Base-by-base conservation (phyloP, 2,113 vertebrate species). In the Spea bombifrons region DNA sequence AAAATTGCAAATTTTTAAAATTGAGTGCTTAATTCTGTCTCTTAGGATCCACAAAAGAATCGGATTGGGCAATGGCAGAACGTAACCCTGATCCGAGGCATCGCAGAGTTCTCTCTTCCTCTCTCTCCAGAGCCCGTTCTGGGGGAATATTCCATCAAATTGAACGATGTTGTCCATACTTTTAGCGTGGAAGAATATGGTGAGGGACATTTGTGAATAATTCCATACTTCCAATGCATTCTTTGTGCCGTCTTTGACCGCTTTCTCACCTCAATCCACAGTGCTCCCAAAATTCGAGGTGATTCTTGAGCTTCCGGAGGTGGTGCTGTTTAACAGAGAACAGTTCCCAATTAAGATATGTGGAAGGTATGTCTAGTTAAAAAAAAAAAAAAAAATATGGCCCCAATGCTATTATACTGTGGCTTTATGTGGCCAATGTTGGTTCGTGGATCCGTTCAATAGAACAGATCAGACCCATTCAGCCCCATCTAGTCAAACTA, bases 261-360 rank as follows among this genome's bases (percentile, higher is more conserved):
- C 5, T 49, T 13, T 50, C n/a, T 8, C 73, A 30, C 68, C 44
- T 81, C 70, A 79, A 63, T 63, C 64, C 30, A 61, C 75, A 85
- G 86, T 84, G 30, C 71, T 85, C 45, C 86, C 86, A 57, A 89
- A 86, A 66, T 88, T 87, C 82, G 87, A 86, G n/a, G 83, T 88
- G 43, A 86, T 66, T 50, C 83, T 89, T 63, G 83, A 83, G 80
- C 82, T 86, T 80, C 88, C 86, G 57, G 77, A 64, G 16, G 81
- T 83, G 66, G 77, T 87, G 57, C 81, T 83, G 16, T 72, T 87
- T 55, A 48, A 83, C 71, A 83, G 83, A 52, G 78, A 89, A 5
- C 80, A 2, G 6, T 83, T 89, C 76, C 68, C 0, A 71, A 81
- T 86, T 55, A 74, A 0, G 2, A 0, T 85, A 67, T 87, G 86